These are phyloP conservation scores for Zaprionus gabonicus DNA, from an alignment of 1,140 invertebrate genomes.

Conservation along the genomic window DNA sequence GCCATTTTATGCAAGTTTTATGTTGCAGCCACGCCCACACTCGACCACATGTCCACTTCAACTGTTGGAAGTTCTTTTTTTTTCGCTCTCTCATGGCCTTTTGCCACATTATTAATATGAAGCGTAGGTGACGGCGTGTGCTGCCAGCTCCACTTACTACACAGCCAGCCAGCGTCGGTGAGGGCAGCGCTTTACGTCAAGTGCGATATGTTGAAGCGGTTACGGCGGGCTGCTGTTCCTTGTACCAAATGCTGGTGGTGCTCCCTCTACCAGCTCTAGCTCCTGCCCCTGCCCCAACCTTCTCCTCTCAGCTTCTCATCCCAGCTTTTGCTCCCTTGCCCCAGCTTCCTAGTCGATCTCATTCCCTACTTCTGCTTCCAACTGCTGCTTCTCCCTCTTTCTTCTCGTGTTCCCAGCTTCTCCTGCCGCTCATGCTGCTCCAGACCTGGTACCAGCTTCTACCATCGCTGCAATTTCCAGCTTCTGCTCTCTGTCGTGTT, in stretches of 20 bases:
- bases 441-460: too few relatives aligned
- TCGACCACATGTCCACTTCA: conserved; percentile 7
- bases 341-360: background rate
- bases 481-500: too few relatives aligned
- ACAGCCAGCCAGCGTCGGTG: background rate
- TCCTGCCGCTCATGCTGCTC: background rate
- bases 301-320: background rate
- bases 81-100: conserved; percentile 8
- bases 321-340: background rate
- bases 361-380: background rate
- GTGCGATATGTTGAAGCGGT: background rate
- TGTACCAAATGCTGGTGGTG: background rate
- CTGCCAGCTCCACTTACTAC: conserved; percentile 10
- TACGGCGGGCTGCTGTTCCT: too few relatives aligned
- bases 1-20: conserved; percentile 44
- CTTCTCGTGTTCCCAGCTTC: conserved; percentile 2
- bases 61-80: background rate
- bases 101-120: conserved; percentile 54
- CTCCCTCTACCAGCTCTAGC: background rate
- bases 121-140: conserved; percentile 26
- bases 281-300: background rate
- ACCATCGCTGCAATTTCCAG: too few relatives aligned
- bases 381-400: conserved; percentile 17
- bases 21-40: conserved; percentile 13
- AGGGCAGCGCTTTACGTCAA: conserved; percentile 25